Base-by-base conservation (phyloP, 1,140 invertebrate species). In the Eulimnadia texana region DNA sequence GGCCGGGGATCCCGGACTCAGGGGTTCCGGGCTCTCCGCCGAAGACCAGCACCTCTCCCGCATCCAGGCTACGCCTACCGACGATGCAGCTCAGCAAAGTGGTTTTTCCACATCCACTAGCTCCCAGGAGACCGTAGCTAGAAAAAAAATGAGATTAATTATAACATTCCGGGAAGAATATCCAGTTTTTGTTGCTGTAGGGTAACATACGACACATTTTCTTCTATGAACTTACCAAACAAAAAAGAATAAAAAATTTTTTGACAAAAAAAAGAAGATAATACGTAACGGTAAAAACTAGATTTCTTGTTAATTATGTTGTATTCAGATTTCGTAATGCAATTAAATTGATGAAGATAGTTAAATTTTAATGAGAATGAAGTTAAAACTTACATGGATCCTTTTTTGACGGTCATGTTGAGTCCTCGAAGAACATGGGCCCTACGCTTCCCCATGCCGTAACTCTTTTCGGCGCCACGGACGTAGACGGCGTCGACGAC, bases 51-150 rank as follows among this genome's bases (percentile, higher is more conserved):
- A 93, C 88, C 66, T 89, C 84, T 1, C 91, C 90, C 3, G 82
- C 81, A 70, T 91, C 86, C 49, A 93, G 75, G 66, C 84, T 77
- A 59, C 88, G 76, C 63, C 88, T 76, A 13, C 89, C 90, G 0
- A 93, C 89, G 60, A 93, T 88, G 70, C 89, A 93, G 6, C 86
- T 86, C 0, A 94, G 77, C 2, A 93, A 74, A 0, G 90, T 93
- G 0, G 75, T 73, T 77, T 91, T 88, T 2, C 86, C 84, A 70
- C 86, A 88, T 19, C 89, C 89, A 61, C 85, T 91, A 50, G 86
- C 88, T 22, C 88, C 88, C 27, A 93, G 75, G 3, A 93, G 77
- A 64, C 89, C 89, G 70, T 93, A 93, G 71, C 88, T 90, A 76
- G 58, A 63, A 63, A 54, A 20, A 51, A 72, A 64, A 63, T 52